These are phyloP conservation scores for Calliopsis andreniformis DNA, from an alignment of 1,140 invertebrate species.

Conservation along the genomic window DNA sequence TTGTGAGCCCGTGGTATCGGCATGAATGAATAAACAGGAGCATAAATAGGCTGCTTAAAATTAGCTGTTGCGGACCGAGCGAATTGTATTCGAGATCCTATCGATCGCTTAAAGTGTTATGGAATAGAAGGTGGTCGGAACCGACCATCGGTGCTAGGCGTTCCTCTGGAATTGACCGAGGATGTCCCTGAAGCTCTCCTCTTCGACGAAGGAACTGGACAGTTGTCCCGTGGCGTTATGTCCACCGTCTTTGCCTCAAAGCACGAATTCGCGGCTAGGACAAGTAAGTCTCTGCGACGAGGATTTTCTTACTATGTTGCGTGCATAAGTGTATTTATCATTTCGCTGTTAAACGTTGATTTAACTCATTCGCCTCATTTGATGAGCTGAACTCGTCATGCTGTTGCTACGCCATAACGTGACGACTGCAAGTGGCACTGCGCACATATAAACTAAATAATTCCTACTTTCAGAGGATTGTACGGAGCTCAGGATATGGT, in stretches of 20 bases:
- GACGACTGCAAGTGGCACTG: too few species aligned
- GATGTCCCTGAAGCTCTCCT: constrained; percentile 36
- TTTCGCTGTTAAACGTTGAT: too few species aligned
- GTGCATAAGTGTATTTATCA: too few species aligned
- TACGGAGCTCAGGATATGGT: too few species aligned
- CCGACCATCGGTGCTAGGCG: background rate
- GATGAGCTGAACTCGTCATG: too few species aligned
- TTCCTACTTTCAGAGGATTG: too few species aligned
- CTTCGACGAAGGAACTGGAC: constrained; percentile 48
- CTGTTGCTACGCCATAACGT: too few species aligned
- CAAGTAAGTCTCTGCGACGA: background rate
- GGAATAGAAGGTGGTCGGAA: constrained; percentile 30
- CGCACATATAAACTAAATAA: too few species aligned
- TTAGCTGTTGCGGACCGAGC: constrained; percentile 67
- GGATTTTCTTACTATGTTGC: too few species aligned
- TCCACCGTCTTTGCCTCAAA: constrained; percentile 43
- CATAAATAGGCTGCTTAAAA: constrained; percentile 70
- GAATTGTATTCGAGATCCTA: constrained; percentile 70
- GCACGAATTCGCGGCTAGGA: constrained; percentile 1
- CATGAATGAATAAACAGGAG: constrained; percentile 73
- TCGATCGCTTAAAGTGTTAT: constrained; percentile 55
- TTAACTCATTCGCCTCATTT: too few species aligned
- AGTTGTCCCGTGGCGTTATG: constrained; percentile 46
- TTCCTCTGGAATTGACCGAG: background rate
- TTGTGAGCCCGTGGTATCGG: constrained; percentile 62